Evolutionary conservation across 2,888 invertebrate species (phyloP), one percentile per base, ranked within the genome.

Genomic region (Lasioglossum pauxillum): DNA sequence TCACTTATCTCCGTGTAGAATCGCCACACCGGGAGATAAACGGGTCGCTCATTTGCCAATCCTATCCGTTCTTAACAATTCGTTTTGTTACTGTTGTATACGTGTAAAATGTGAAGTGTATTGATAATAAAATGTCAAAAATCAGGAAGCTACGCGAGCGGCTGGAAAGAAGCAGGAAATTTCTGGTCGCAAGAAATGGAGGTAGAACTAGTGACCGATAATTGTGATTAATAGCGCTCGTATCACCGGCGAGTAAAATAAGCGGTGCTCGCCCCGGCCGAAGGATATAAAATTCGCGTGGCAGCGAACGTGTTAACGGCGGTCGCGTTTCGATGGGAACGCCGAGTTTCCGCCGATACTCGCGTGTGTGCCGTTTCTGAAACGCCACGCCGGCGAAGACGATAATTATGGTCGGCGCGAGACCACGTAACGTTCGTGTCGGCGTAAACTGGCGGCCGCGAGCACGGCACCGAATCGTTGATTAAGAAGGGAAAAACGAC

Each of bases 371-470:
- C 84, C 79, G 75, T 88, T 81, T 86, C 74, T 27, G 60, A 60
- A 31, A 60, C 27, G 69, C 44, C 44, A 60, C 27, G 69, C 86
- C 78, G 78, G 90, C 67, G 86, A 83, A 77, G 80, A 75, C 83
- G 83, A 90, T 89, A 88, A 90, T 89, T 89, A 90, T 85, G 85
- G 85, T 77, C 83, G 83, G 86, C 88, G 90, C 90, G 85, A 88
- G 83, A 88, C 85, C 88, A 89, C 83, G 89, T 89, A 88, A 89
- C 86, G 82, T 88, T 90, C 90, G 85, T 77, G 89, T 79, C 77
- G 79, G 88, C 88, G 67, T 87, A 83, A 89, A 89, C 87, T 80
- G 87, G 75, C 64, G 74, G 76, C 44, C 57, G 69, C 64, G 78
- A 46, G 23, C 88, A 80, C 82, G 84, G 82, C 74, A 89, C 78